Base-by-base conservation (phyloP, 2,113 vertebrate genomes). In the Enhydra lutris region DNA sequence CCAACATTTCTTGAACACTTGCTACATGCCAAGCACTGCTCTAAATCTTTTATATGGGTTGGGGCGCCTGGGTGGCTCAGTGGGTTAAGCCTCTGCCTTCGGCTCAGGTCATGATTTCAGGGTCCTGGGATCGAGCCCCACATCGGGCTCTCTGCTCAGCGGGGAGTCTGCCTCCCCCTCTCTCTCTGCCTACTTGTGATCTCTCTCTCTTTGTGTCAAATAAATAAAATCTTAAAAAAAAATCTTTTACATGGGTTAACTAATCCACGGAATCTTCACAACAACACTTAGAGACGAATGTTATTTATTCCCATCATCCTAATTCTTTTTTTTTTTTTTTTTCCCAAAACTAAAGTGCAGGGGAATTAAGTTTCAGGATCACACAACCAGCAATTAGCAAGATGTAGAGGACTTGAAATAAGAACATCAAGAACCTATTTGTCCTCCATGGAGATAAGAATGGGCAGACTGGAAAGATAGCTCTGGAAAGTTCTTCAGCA, bases 401-500 rank as follows among this genome's bases (percentile, higher is more conserved):
- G 39, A 59, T 34, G 2, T 47, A 31, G 69, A 93, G 52, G 61
- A 45, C 18, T 7, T 82, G 34, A 88, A 82, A 61, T 50, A 17
- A 78, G 29, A 95, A 29, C 17, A 5, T 39, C 23, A 76, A 1
- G 31, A 92, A 34, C 4, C 55, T 61, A 18, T 14, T 24, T 34
- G 39, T 69, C 10, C 29, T 29, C 29, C 15, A 12, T 0, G 24
- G 12, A 84, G 23, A 21, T 42, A 47, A 69, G 10, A 65, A 94
- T 6, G 23, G 76, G n/a, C 23, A 69, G 79, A 36, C 26, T 24
- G 10, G 34, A 73, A 57, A 76, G 20, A 42, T 12, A 55, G 67
- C 78, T 94, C 52, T 96, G 69, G 78, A 63, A 96, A 95, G 89
- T 80, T 87, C 73, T 91, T 96, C 14, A 31, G 59, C 79, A 21